Evolutionary conservation across 2,113 vertebrate genomes (phyloP), one percentile per base, ranked within the genome.

Genomic region (Leptosomus discolor): DNA sequence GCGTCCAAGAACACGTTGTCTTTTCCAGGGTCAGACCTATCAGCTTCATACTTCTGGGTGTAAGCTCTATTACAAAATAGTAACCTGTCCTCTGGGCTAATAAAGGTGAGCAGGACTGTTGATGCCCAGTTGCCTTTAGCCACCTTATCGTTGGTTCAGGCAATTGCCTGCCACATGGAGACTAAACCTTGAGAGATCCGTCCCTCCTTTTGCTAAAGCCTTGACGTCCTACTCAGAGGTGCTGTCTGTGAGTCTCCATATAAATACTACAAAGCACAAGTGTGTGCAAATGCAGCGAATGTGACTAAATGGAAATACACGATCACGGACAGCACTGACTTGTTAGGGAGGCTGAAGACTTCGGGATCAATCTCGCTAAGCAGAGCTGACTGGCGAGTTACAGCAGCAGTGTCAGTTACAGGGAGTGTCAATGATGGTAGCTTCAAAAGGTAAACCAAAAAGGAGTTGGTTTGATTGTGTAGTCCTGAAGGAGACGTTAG

Each of bases 341-440:
- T 34, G 1, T 13, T 29, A 17, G 34, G 58, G 34, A 73, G 46
- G 22, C 63, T 57, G 74, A 58, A 65, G 32, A 8, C 51, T 75
- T 78, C 14, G 23, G 65, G 9, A 22, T 37, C 20, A 20, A 3
- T 46, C 34, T 65, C 27, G 36, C 18, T 17, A 57, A 85, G 65
- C 48, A 48, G 56, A 64, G 21, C 14, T 34, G 27, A 50, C 6
- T 11, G 30, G 1, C 32, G 18, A 70, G 11, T 64, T 45, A 39
- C 12, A 74, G 50, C n/a, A 57, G 26, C 5, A 17, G 6, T 21
- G 15, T n/a, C 20, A 24, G 12, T 70, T 36, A 17, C 54, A 48
- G 1, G 5, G 9, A 45, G 21, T 8, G 26, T 58, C 27, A 36
- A 2, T 0, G 7, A 30, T 30, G 57, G 24, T 58, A 8, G 10